These are phyloP conservation scores for Campylomormyrus tamandua DNA, from an alignment of 2,113 vertebrate species.

Conservation along the genomic window DNA sequence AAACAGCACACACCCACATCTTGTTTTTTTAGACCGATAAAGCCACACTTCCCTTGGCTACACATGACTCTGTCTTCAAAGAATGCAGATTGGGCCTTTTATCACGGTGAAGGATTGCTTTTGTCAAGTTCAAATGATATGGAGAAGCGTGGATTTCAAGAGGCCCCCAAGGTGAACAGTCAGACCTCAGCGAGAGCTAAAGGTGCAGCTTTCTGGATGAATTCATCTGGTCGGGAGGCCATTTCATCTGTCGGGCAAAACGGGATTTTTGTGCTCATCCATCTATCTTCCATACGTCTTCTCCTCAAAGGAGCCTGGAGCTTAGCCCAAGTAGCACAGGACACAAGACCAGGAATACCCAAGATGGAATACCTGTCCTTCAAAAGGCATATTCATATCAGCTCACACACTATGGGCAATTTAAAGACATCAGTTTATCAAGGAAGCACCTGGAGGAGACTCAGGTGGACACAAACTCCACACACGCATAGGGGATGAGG, in stretches of 20 bases:
- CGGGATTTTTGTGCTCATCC: background rate
- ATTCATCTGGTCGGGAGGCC: background rate
- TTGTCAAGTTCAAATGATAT: conserved; percentile 22
- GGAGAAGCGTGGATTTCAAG: background rate
- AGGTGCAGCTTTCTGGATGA: background rate
- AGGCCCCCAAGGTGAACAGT: background rate
- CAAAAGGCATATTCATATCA: background rate
- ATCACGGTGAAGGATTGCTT: conserved; percentile 15
- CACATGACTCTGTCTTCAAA: conserved; percentile 16
- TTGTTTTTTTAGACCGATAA: conserved; percentile 22
- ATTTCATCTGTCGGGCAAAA: background rate
- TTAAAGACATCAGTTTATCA: background rate
- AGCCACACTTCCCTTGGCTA: conserved; percentile 2
- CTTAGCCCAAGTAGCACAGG: background rate
- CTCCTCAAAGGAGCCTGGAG: background rate
- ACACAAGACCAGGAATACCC: background rate
- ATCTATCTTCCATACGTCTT: background rate
- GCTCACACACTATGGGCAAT: background rate
- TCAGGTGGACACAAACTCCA: background rate
- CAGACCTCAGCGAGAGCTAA: background rate
- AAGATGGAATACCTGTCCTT: background rate
- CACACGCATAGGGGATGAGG: background rate
- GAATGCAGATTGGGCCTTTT: conserved; percentile 17
- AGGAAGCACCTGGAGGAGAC: background rate
- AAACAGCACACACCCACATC: background rate